Conservation (phyloP, 2,888 invertebrate species). For the Habroteleia sp. region DNA sequence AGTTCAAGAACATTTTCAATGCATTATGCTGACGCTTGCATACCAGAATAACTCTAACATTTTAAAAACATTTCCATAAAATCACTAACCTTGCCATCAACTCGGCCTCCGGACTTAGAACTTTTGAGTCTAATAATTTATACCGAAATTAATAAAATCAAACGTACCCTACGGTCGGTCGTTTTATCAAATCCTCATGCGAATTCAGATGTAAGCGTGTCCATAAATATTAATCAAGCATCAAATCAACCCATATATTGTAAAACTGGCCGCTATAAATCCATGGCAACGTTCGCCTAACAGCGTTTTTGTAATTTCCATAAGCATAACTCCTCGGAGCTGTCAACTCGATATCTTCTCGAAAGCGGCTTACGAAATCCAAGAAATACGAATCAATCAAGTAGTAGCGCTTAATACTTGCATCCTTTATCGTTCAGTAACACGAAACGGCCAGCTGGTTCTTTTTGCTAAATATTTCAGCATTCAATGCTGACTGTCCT, state of each 20-base stretch:
- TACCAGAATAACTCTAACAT: no score
- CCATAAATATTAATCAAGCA: constrained; percentile 61
- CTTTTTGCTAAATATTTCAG: constrained; percentile 4
- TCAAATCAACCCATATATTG: constrained; percentile 59
- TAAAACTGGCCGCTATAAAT: constrained; percentile 56
- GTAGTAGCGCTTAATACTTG: constrained; percentile 22
- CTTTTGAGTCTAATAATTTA: constrained; percentile 45
- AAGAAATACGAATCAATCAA: constrained; percentile 60
- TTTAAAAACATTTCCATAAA: constrained; percentile 61
- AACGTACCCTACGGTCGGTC: constrained; percentile 19
- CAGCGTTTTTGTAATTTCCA: constrained; percentile 58
- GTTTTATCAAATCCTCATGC: constrained; percentile 44
- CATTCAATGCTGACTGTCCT: constrained; percentile 15
- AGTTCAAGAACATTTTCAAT: no score
- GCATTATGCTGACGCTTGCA: no score
- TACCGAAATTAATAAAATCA: constrained; percentile 47
- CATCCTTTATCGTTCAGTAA: constrained; percentile 49
- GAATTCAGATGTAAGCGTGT: constrained; percentile 51
- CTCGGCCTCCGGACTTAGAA: constrained; percentile 2
- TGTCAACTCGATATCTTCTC: constrained; percentile 47
- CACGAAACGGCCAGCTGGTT: constrained; percentile 21
- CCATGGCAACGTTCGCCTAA: constrained; percentile 40
- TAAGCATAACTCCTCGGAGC: constrained; percentile 47
- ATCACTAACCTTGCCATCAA: constrained; percentile 11
- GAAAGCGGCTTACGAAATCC: constrained; percentile 56